phyloP scores from a whole-genome alignment of 1,140 invertebrate species.

The Papilio xuthus region DNA sequence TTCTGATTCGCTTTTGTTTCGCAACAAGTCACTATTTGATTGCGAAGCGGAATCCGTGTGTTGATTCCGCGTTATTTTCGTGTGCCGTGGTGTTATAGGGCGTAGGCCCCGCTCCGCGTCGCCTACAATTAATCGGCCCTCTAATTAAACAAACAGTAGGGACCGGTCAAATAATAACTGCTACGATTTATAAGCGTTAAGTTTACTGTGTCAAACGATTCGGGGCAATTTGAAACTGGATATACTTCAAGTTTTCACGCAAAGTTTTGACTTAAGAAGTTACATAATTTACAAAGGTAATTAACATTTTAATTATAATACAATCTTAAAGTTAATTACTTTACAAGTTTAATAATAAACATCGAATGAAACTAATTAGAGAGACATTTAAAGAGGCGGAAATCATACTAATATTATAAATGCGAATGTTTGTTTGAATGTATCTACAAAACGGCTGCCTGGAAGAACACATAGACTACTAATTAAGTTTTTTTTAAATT shows the following conservation, averaged over 20 bases:
- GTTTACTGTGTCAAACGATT: conserved; percentile 12
- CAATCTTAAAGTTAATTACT: conserved; percentile 5
- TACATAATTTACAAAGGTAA: neutral
- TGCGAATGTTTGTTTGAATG: no score
- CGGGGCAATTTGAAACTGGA: conserved; percentile 17
- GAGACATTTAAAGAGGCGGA: no score
- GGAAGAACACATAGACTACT: no score
- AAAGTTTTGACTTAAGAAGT: neutral
- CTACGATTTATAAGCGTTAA: neutral
- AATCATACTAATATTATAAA: no score
- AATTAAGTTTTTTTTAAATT: no score
- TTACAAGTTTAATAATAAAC: neutral
- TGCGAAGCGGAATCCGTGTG: neutral
- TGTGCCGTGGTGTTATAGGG: neutral
- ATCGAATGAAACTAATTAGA: neutral
- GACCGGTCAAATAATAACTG: conserved; percentile 25
- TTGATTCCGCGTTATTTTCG: neutral
- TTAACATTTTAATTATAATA: neutral
- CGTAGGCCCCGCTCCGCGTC: neutral
- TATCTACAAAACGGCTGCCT: no score
- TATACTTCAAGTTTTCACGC: neutral
- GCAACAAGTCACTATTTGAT: neutral
- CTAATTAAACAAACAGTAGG: conserved; percentile 28
- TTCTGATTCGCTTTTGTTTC: neutral
- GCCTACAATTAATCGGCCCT: conserved; percentile 8